Conservation (phyloP, 1,140 invertebrate genomes). For the Colletes gigas region DNA sequence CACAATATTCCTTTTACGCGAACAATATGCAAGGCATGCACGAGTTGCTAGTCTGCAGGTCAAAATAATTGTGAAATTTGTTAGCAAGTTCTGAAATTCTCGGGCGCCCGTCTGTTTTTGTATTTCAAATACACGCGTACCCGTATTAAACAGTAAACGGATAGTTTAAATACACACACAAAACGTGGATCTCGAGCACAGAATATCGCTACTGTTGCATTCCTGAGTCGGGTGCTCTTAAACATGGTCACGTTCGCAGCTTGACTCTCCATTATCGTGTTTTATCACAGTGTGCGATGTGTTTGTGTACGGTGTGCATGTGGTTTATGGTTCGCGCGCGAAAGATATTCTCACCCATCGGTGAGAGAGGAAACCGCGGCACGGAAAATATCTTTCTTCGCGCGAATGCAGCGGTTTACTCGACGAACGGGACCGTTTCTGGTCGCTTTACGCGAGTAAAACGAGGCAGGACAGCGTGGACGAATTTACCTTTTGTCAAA, state of each 20-base stretch:
- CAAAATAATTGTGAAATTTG: no score
- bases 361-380: no score
- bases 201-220: conserved; percentile 12
- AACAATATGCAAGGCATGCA: no score
- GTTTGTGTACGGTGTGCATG: not conserved
- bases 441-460: not conserved
- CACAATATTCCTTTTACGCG: no score
- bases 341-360: conserved; percentile 9
- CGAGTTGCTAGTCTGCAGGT: no score
- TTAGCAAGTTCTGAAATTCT: no score
- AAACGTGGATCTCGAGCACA: no score
- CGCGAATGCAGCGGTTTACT: not conserved
- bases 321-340: not conserved
- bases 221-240: conserved; percentile 6
- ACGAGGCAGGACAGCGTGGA: conserved; percentile 10
- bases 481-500: no score
- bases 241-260: conserved; percentile 9
- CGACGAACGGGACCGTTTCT: not conserved
- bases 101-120: no score
- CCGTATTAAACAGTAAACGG: no score
- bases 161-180: no score
- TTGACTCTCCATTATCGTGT: conserved; percentile 2
- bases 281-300: not conserved
- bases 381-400: conserved; percentile 12
- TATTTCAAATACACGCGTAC: no score